These are phyloP conservation scores for Dynastes tityus DNA, from an alignment of 2,888 invertebrate species.

Conservation along the genomic window DNA sequence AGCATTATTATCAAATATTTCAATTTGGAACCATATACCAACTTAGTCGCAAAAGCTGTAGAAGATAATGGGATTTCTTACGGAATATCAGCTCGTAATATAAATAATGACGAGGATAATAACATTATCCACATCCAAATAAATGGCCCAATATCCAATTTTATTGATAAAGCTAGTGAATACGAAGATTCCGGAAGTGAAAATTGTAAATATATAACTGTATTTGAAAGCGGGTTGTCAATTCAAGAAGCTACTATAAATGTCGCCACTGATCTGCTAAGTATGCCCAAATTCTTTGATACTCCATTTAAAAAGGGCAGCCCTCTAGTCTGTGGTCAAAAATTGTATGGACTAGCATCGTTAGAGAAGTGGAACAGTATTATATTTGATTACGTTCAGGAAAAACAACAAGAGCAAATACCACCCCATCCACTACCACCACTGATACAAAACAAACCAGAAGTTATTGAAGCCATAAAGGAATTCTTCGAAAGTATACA, in stretches of 20 bases:
- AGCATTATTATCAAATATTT: slow-evolving; percentile 44
- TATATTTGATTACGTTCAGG: slow-evolving; percentile 41
- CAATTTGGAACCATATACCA: slow-evolving; percentile 44
- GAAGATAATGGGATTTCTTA: slow-evolving; percentile 39
- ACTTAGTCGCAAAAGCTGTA: slow-evolving; percentile 40
- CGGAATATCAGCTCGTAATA: slow-evolving; percentile 13
- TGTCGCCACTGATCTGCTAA: slow-evolving; percentile 26
- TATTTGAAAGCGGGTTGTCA: slow-evolving; percentile 29
- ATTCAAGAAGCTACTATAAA: slow-evolving; percentile 30
- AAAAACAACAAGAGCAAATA: background rate
- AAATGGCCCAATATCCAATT: slow-evolving; percentile 23
- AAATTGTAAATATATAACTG: slow-evolving; percentile 49
- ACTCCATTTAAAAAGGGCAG: slow-evolving; percentile 50
- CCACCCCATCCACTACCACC: background rate
- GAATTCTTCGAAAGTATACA: slow-evolving; percentile 39
- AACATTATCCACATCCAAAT: slow-evolving; percentile 28
- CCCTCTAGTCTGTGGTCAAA: slow-evolving; percentile 49
- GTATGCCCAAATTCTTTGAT: slow-evolving; percentile 40
- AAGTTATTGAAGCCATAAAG: slow-evolving; percentile 35
- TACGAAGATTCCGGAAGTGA: slow-evolving; percentile 35
- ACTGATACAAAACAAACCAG: slow-evolving; percentile 25
- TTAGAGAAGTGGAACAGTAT: slow-evolving; percentile 39
- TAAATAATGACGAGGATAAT: background rate
- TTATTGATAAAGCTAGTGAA: slow-evolving; percentile 30
- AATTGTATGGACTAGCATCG: slow-evolving; percentile 49